Evolutionary conservation across 1,140 invertebrate genomes (phyloP), one percentile per base, ranked within the genome.

Genomic region (Drosophila orosa): DNA sequence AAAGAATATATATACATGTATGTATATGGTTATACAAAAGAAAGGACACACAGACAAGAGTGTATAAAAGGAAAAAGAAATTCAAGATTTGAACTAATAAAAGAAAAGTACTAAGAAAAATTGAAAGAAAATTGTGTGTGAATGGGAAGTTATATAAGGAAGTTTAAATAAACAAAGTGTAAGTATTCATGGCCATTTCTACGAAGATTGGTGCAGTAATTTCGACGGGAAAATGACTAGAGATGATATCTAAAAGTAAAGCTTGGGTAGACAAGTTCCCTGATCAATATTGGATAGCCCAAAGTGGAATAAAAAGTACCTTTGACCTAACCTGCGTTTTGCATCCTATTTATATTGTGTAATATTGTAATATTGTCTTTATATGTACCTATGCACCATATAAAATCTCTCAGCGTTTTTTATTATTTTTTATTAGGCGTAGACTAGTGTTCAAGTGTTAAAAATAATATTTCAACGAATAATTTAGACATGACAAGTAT

Each of bases 31-130:
- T 83, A 62, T 63, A 83, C 45, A 76, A 61, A 74, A 73, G 60
- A 65, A 62, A 78, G 37, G 68, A 45, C 22, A 81, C 81, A 82
- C 71, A 87, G 60, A 63, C 61, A 39, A 78, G 56, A 69, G 83
- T 86, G 83, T 86, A 86, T 82, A 86, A 80, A 83, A 57, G 42
- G 58, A 29, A 76, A 61, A 61, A 50, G 42, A 77, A 76, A 77
- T 61, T 60, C 67, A 25, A 75, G 55, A 76, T 75, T 75, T 58
- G 47, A 75, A 75, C 60, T 75, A 75, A 75, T 75, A 75, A 66
- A 40, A 63, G 10, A 35, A 35, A 75, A 75, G 27, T 74, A 57
- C 39, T 57, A 66, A 57, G 19, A 4, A 52, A 74, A 48, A 48
- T 50, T 10, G 10, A 39, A 39, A 47, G 1, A 17, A 39, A 37